Evolutionary conservation across 2,888 invertebrate species (phyloP).

Genomic region (Drosophila gaucha): DNA sequence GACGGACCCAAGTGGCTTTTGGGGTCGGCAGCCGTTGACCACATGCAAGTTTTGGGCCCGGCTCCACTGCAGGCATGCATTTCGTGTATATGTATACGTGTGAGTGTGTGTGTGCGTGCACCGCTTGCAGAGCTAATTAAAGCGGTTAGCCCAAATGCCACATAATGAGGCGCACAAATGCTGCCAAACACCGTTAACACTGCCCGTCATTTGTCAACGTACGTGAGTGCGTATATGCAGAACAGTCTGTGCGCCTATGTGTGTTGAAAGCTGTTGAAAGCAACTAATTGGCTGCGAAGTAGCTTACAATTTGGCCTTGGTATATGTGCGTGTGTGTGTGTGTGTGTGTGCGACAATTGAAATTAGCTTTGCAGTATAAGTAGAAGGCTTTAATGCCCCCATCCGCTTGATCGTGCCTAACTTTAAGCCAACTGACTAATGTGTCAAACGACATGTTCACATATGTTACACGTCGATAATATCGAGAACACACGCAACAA

Average conservation of each 20-base stretch:
- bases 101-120: conserved; percentile 29
- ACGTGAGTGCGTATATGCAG: conserved; percentile 5
- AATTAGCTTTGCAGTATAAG: conserved; percentile 31
- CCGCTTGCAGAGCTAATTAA: conserved; percentile 76
- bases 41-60: conserved; percentile 60
- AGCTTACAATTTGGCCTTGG: conserved; percentile 60
- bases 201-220: conserved; percentile 77
- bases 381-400: conserved; percentile 28
- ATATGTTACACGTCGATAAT: conserved; percentile 78
- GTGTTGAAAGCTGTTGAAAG: conserved; percentile 64
- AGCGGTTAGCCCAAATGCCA: conserved; percentile 81
- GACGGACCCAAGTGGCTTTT: conserved; percentile 70
- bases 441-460: conserved; percentile 80
- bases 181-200: conserved; percentile 79
- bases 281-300: conserved; percentile 77
- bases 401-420: conserved; percentile 8
- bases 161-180: conserved; percentile 81
- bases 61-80: conserved; percentile 52
- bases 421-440: conserved; percentile 78
- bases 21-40: conserved; percentile 64
- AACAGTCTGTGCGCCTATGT: conserved; percentile 9
- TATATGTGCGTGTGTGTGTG: too few species aligned
- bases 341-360: conserved; percentile 41
- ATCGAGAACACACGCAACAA: conserved; percentile 43
- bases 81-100: conserved; percentile 27